A percentile compares a stretch with the other conserved stretches of the same genome.
Evolutionary conservation across 2,113 vertebrate genomes (phyloP).

Genomic region (Corythornis madagascariensis): DNA sequence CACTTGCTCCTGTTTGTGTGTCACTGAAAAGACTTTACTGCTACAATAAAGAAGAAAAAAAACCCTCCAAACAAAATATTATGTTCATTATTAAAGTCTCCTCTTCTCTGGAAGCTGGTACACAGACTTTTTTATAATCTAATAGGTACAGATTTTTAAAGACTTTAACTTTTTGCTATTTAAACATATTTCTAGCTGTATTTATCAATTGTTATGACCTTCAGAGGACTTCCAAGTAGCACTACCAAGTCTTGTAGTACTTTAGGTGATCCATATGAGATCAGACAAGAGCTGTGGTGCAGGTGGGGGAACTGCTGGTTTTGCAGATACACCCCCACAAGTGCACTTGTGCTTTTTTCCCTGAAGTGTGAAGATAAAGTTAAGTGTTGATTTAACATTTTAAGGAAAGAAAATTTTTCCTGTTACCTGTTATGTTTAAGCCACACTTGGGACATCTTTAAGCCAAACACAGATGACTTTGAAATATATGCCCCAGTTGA

Average conservation of each 20-base stretch:
- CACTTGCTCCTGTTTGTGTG: background rate
- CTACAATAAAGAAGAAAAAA: constrained; percentile 24
- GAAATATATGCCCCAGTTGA: background rate
- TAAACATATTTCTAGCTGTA: background rate
- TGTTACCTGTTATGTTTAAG: background rate
- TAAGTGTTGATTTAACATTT: background rate
- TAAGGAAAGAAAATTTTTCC: background rate
- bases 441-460: background rate
- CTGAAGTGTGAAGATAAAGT: background rate
- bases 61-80: background rate
- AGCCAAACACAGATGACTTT: background rate
- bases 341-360: background rate
- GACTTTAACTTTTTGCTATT: background rate
- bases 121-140: background rate
- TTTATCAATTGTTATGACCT: background rate
- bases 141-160: background rate
- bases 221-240: background rate
- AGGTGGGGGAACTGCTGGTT: background rate
- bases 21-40: constrained; percentile 36
- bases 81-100: background rate
- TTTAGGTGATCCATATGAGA: background rate
- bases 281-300: background rate
- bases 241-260: background rate
- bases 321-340: background rate
- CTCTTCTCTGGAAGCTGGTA: background rate